Percentiles rank a stretch among this genome's conserved stretches.
Conservation (phyloP, 2,113 vertebrate species). For the Lophochroa leadbeateri region DNA sequence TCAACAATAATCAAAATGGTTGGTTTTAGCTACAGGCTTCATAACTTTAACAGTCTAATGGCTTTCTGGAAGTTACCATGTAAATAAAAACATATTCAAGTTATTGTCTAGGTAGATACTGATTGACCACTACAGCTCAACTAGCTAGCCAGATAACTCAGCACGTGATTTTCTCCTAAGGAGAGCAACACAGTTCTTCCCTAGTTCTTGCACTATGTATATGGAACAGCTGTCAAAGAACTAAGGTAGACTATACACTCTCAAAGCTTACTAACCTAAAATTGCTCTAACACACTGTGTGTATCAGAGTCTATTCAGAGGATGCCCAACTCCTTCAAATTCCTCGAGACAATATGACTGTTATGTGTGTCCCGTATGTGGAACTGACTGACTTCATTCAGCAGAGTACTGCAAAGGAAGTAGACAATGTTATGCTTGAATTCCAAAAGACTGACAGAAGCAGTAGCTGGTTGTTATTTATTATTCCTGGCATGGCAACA, state of each 20-base stretch:
- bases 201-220: neutral
- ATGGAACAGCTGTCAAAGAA: neutral
- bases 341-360: neutral
- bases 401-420: neutral
- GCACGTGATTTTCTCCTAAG: neutral
- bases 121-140: neutral
- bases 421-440: neutral
- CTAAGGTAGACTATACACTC: neutral
- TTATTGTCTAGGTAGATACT: neutral
- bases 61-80: neutral
- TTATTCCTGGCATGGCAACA: neutral
- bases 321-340: neutral
- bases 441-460: neutral
- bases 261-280: neutral
- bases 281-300: neutral
- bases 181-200: neutral
- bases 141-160: neutral
- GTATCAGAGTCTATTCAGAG: neutral
- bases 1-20: neutral
- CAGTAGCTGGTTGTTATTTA: neutral
- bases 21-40: neutral
- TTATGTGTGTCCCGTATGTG: rapidly evolving
- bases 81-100: neutral
- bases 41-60: neutral
- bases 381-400: neutral